Conservation (phyloP, 2,888 invertebrate genomes). For the Vanessa cardui region DNA sequence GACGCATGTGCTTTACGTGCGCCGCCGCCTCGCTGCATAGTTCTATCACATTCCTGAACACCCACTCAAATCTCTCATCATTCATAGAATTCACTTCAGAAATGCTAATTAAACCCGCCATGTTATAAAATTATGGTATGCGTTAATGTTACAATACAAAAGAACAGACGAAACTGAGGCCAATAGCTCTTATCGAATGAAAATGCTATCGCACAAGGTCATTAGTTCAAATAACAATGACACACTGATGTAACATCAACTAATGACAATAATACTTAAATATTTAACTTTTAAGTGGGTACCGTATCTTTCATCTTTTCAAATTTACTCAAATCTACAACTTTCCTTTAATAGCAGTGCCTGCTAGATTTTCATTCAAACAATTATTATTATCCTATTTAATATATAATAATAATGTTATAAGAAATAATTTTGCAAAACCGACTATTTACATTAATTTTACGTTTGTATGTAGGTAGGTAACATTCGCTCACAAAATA, state of each 20-base stretch:
- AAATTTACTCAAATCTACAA: too few species aligned
- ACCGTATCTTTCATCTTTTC: neutral
- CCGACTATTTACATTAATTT: too few species aligned
- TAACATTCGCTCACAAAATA: too few species aligned
- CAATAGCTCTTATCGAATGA: conserved; percentile 8
- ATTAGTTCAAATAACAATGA: conserved; percentile 39
- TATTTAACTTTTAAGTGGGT: neutral
- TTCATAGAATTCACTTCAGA: conserved; percentile 80
- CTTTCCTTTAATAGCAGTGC: too few species aligned
- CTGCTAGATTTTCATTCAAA: too few species aligned
- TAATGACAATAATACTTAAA: neutral
- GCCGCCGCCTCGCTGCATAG: conserved; percentile 80
- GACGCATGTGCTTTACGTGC: conserved; percentile 72
- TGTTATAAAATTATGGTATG: neutral
- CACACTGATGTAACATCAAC: neutral
- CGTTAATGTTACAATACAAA: neutral
- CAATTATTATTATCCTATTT: too few species aligned
- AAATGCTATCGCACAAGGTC: conserved; percentile 38
- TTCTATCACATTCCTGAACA: conserved; percentile 86
- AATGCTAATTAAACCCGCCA: conserved; percentile 51
- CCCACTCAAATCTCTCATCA: conserved; percentile 78
- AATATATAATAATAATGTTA: too few species aligned
- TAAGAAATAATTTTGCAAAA: too few species aligned
- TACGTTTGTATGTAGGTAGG: too few species aligned
- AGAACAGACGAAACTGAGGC: conserved; percentile 12